Evolutionary conservation across 64 coral and sea anemone genomes (phyloP).

Genomic region (Catalaphyllia jardinei): DNA sequence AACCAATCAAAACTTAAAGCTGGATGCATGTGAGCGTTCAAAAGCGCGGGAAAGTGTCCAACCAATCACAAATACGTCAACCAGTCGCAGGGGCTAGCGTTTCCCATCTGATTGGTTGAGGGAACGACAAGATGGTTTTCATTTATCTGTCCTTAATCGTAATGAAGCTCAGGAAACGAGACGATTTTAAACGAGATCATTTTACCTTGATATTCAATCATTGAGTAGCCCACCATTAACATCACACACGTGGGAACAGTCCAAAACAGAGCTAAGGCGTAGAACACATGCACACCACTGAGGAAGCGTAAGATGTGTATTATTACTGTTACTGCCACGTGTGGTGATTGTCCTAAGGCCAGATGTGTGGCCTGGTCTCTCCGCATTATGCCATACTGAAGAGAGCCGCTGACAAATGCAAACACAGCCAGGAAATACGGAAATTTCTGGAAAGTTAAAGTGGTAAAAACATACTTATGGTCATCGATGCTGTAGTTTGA

Average conservation of each 20-base stretch:
- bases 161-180: too few species aligned
- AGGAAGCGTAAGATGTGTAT: constrained; percentile 47
- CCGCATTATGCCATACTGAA: constrained; percentile 48
- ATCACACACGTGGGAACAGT: constrained; percentile 48
- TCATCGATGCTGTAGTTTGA: background rate
- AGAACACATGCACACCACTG: constrained; percentile 52
- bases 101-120: too few species aligned
- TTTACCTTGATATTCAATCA: constrained; percentile 66
- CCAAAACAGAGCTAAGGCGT: constrained; percentile 65
- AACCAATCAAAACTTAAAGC: background rate
- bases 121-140: too few species aligned
- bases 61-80: background rate
- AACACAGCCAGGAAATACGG: constrained; percentile 38
- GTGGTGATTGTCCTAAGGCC: constrained; percentile 6
- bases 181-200: too few species aligned
- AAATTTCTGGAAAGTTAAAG: constrained; percentile 30
- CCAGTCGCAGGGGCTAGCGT: too few species aligned
- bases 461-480: background rate
- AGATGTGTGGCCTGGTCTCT: constrained; percentile 55
- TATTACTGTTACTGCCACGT: background rate
- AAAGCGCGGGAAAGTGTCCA: background rate
- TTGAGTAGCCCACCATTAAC: constrained; percentile 51
- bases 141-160: too few species aligned
- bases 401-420: constrained; percentile 10
- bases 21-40: background rate